These are phyloP conservation scores for Caenorhabditis uteleia DNA, from an alignment of 2,888 invertebrate species.

Conservation along the genomic window DNA sequence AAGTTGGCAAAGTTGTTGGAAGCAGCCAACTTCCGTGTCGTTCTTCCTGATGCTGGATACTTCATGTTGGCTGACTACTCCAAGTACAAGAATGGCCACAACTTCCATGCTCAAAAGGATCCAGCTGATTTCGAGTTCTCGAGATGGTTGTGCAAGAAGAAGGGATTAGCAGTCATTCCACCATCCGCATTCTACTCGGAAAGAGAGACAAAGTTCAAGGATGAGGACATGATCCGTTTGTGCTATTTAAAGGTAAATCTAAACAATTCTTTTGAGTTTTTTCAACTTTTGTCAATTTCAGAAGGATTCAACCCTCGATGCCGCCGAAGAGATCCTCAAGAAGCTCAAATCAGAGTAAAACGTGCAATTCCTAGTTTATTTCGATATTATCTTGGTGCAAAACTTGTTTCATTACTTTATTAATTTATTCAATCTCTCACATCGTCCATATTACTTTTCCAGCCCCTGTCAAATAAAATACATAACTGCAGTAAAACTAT, in stretches of 20 bases:
- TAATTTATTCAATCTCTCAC: no score
- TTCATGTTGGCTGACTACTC: constrained; percentile 95
- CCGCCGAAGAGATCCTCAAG: constrained; percentile 57
- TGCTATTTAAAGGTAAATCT: no score
- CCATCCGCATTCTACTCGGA: constrained; percentile 88
- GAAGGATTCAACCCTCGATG: constrained; percentile 63
- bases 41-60: constrained; percentile 93
- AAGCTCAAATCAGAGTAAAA: no score
- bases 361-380: no score
- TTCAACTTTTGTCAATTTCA: constrained; percentile 69
- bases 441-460: no score
- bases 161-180: constrained; percentile 85
- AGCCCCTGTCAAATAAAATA: no score
- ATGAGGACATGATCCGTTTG: constrained; percentile 59
- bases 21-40: constrained; percentile 72
- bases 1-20: constrained; percentile 79
- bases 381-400: no score
- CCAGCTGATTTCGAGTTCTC: constrained; percentile 86
- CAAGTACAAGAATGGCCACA: constrained; percentile 39
- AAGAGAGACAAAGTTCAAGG: constrained; percentile 41
- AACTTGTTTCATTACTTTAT: no score
- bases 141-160: constrained; percentile 91
- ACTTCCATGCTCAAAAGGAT: constrained; percentile 59
- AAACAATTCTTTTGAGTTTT: no score
- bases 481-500: no score